Conservation (phyloP, 2,113 vertebrate species). For the Ptyas mucosa region DNA sequence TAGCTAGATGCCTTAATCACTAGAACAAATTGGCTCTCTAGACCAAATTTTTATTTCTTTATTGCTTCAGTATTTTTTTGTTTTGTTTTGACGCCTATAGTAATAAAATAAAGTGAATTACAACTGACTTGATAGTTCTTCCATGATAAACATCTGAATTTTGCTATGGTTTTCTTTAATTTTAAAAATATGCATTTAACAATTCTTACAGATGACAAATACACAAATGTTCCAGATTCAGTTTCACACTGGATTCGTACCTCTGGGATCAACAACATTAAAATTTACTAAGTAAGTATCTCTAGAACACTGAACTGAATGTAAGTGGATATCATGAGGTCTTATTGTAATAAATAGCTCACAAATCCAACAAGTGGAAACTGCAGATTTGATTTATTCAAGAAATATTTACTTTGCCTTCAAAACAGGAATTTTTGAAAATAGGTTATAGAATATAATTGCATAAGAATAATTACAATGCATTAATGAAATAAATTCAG, state of each 20-base stretch:
- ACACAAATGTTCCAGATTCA: constrained; percentile 99
- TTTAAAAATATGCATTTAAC: constrained; percentile 21
- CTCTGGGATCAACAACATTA: constrained; percentile 84
- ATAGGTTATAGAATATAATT: not conserved
- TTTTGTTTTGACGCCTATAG: not conserved
- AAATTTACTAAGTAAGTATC: constrained; percentile 94
- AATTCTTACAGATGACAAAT: constrained; percentile 84
- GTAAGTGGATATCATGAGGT: not conserved
- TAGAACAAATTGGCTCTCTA: not conserved
- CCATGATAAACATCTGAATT: not conserved
- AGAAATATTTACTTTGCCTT: not conserved
- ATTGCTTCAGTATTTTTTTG: not conserved
- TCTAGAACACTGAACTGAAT: not conserved
- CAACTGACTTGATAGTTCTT: not conserved
- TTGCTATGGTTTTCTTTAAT: not conserved
- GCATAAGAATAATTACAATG: not conserved
- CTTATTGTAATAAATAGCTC: not conserved
- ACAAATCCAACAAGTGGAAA: not conserved
- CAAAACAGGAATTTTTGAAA: not conserved
- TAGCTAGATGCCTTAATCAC: not conserved
- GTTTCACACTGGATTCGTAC: constrained; percentile 96
- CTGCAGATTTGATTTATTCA: not conserved
- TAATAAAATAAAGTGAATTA: not conserved
- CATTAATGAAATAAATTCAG: not conserved
- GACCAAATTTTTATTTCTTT: not conserved